Evolutionary conservation across 1,140 invertebrate species (phyloP), one percentile per base, ranked within the genome.

Genomic region (Drosophila saltans): DNA sequence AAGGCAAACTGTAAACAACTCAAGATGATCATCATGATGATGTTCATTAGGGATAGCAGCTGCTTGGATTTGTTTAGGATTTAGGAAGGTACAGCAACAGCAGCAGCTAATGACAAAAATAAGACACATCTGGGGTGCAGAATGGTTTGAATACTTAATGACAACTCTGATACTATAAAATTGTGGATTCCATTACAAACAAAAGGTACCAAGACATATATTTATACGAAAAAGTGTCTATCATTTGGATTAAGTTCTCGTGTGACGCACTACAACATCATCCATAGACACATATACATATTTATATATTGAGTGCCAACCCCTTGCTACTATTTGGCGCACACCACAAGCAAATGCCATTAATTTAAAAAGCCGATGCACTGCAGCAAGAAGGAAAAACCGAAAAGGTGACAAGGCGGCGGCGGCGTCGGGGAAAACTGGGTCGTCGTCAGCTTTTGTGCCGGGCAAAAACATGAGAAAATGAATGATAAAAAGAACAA

Each of bases 281-380:
- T 39, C 11, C 69, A 64, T 11, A 48, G 26, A 56, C 61, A 16
- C 24, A n/a, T n/a, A n/a, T n/a, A n/a, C n/a, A n/a, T n/a, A n/a
- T n/a, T n/a, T n/a, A 30, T 30, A 30, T 30, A 30, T 30, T 10
- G 30, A n/a, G 28, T 57, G 33, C 59, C 33, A 36, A 36, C 43
- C 66, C 43, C 60, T 56, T 64, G 41, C 8, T 28, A 26, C 28
- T 39, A 30, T 61, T 72, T 85, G 69, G 69, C 66, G 70, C 75
- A 68, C 61, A 52, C 39, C 60, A 69, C 60, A 80, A 73, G 73
- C 74, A 81, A 88, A 80, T 88, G 77, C 80, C 77, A 88, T 80
- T 80, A 80, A 77, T 72, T 75, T 72, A 78, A 86, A 86, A 81
- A 81, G 81, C 72, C 45, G 68, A 21, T 62, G 57, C 63, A 59